These are phyloP conservation scores for Malacoctenus gilli DNA, from an alignment of 2,797 vertebrate genomes.

Conservation along the genomic window DNA sequence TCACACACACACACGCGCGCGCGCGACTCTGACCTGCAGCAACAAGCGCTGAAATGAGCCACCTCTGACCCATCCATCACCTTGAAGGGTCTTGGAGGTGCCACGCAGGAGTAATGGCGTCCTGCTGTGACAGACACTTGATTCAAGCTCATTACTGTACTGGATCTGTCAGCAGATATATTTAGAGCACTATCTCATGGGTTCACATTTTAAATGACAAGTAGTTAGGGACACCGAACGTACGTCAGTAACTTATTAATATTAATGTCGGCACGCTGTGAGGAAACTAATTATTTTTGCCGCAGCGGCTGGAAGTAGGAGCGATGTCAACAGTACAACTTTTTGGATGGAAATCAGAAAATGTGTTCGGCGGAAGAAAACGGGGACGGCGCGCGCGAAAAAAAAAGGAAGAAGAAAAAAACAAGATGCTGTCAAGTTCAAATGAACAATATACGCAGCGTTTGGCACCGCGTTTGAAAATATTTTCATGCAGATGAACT, in stretches of 20 bases:
- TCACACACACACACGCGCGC: too few species aligned
- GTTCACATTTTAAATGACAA: slow-evolving; percentile 74
- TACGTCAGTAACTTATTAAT: slow-evolving; percentile 73
- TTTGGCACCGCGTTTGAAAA: slow-evolving; percentile 44
- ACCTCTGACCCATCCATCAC: slow-evolving; percentile 75
- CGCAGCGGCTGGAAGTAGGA: slow-evolving; percentile 54
- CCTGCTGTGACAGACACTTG: slow-evolving; percentile 72
- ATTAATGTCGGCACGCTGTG: slow-evolving; percentile 76
- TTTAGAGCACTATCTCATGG: slow-evolving; percentile 73
- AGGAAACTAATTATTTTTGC: slow-evolving; percentile 78
- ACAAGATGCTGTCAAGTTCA: slow-evolving; percentile 60
- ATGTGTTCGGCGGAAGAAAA: slow-evolving; percentile 27
- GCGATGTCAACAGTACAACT: slow-evolving; percentile 67
- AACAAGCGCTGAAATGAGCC: slow-evolving; percentile 71
- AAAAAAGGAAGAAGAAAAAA: too few species aligned
- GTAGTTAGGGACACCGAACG: slow-evolving; percentile 73
- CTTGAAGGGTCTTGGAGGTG: slow-evolving; percentile 39
- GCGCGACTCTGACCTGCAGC: slow-evolving; percentile 62
- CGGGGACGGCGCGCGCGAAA: slow-evolving; percentile 9
- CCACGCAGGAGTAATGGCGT: slow-evolving; percentile 56
- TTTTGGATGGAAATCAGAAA: slow-evolving; percentile 58
- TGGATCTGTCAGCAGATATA: slow-evolving; percentile 75
- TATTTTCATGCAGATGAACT: slow-evolving; percentile 58
- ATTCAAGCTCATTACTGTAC: slow-evolving; percentile 78
- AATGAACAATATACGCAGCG: slow-evolving; percentile 44